Evolutionary conservation across 2,888 invertebrate species (phyloP), one percentile per base, ranked within the genome.

Genomic region (Mycalesis mineus): DNA sequence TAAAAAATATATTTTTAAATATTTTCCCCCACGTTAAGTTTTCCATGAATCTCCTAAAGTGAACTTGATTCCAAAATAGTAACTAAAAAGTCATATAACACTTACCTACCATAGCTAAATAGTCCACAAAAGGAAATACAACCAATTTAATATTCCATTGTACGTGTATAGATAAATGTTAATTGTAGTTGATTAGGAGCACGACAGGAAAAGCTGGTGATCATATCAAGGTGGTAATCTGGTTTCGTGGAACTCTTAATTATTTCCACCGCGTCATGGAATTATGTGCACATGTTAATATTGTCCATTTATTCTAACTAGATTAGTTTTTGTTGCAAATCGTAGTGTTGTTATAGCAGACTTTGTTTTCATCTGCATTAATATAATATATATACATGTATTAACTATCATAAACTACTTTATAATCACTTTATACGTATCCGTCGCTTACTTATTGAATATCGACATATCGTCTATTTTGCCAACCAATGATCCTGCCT

Each of bases 121-220:
- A n/a, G n/a, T n/a, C n/a, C n/a, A n/a, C n/a, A n/a, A n/a, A 4
- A 22, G 22, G 22, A 4, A 5, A 4, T 42, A 7, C 11, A 42
- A 22, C 22, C 41, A 42, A 22, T 17, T 42, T n/a, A 22, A 42
- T 11, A 22, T 22, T 28, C 47, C 33, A 17, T 14, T 33, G 9
- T 47, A 47, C 2, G 15, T 47, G 15, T 33, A 15, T 39, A 13
- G 3, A 28, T 28, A 22, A 14, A 40, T 28, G 40, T 69, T 73
- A 78, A 79, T 77, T 73, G 73, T 64, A 55, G 60, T 60, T 68
- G 63, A 77, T 80, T 69, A 63, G 58, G 70, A 75, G 75, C 81
- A 78, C 77, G 85, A 83, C 84, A 82, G 82, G 83, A 84, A 84
- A 80, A 75, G 71, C 75, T 81, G 73, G 68, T 69, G 73, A 77